Percentiles rank a stretch among this genome's conserved stretches.
These are phyloP conservation scores for Platycheirus albimanus DNA, from an alignment of 2,888 invertebrate species.

Conservation along the genomic window DNA sequence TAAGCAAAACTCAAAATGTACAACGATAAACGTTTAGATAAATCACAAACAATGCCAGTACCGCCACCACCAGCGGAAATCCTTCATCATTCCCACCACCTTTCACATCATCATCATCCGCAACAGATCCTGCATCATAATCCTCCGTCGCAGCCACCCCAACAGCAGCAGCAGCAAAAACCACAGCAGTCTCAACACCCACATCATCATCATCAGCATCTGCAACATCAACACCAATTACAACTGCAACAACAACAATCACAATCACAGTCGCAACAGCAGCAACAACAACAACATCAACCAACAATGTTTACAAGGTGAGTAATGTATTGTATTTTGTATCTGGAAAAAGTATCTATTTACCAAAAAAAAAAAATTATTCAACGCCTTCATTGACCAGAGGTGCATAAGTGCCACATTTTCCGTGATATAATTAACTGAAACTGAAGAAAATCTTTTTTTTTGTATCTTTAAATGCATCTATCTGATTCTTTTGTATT, in stretches of 20 bases:
- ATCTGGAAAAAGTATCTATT: conserved; percentile 20
- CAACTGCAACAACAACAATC: conserved; percentile 68
- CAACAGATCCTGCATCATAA: conserved; percentile 76
- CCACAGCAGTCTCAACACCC: conserved; percentile 51
- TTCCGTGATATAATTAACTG: conserved; percentile 69
- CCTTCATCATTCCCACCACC: conserved; percentile 69
- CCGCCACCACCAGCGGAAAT: conserved; percentile 71
- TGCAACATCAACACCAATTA: conserved; percentile 64
- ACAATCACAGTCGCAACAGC: conserved; percentile 67
- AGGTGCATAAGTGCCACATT: conserved; percentile 42
- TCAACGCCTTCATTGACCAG: conserved; percentile 61
- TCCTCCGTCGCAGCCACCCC: conserved; percentile 54
- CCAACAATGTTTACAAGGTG: conserved; percentile 78
- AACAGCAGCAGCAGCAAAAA: conserved; percentile 63
- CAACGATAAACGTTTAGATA: conserved; percentile 77
- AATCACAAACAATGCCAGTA: conserved; percentile 74
- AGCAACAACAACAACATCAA: conserved; percentile 76
- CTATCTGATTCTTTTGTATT: conserved; percentile 23
- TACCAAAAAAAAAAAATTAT: conserved; percentile 41
- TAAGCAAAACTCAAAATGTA: conserved; percentile 74
- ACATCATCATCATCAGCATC: conserved; percentile 51
- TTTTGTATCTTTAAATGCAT: conserved; percentile 39
- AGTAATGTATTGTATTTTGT: conserved; percentile 55
- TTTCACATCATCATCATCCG: conserved; percentile 75
- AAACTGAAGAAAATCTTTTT: conserved; percentile 44